phyloP scores from a whole-genome alignment of 1,140 invertebrate genomes.

The Lanistes nyassanus region DNA sequence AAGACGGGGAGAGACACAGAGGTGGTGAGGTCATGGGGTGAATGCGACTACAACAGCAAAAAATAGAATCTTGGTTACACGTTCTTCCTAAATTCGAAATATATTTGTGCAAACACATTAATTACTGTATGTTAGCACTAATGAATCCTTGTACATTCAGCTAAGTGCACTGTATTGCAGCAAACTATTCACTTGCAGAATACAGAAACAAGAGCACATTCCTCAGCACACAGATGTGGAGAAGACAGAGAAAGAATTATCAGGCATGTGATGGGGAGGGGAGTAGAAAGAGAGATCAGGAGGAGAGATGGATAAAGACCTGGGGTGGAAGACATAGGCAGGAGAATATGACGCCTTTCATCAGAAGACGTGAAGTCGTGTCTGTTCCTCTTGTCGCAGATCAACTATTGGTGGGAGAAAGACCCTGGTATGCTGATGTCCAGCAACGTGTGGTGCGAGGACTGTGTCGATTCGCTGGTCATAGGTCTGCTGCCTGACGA shows the following conservation, averaged over 20 bases:
- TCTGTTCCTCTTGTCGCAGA: not conserved
- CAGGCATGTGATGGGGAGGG: not conserved
- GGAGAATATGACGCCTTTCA: not conserved
- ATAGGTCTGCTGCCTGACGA: not conserved
- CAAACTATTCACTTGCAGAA: no score
- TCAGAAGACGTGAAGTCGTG: not conserved
- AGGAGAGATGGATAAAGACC: slow-evolving; percentile 9
- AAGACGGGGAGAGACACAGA: not conserved
- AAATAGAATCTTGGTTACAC: no score
- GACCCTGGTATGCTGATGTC: not conserved
- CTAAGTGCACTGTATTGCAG: no score
- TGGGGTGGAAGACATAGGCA: not conserved
- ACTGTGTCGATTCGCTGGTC: not conserved
- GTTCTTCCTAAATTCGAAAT: no score
- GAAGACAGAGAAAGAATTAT: not conserved
- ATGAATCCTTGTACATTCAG: no score
- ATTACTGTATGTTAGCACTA: no score
- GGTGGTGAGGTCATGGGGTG: not conserved
- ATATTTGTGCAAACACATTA: no score
- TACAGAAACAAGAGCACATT: no score
- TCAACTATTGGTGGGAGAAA: no score
- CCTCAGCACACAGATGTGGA: no score
- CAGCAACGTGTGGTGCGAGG: not conserved
- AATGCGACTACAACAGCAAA: no score
- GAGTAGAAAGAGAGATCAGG: not conserved